These are phyloP conservation scores for Musca vetustissima DNA, from an alignment of 1,140 invertebrate species.

Conservation along the genomic window DNA sequence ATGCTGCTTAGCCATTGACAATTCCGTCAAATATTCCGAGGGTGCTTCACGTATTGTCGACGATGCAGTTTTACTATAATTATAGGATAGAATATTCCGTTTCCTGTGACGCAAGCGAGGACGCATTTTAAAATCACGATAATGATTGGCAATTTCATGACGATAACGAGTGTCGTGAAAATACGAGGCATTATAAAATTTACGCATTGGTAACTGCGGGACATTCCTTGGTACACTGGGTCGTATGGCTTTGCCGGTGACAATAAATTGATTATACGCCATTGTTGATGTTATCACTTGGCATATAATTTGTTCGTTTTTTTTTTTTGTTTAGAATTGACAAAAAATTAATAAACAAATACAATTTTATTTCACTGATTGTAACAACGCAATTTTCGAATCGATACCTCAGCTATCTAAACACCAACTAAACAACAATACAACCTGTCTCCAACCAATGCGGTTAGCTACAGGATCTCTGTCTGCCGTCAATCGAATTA, in stretches of 20 bases:
- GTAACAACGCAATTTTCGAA: not conserved
- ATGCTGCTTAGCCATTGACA: slow-evolving; percentile 42
- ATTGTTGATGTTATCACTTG: no score
- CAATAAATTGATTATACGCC: slow-evolving; percentile 9
- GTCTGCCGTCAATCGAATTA: no score
- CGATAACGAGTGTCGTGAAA: slow-evolving; percentile 41
- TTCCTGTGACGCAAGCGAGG: slow-evolving; percentile 30
- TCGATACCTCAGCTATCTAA: no score
- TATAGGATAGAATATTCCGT: slow-evolving; percentile 1
- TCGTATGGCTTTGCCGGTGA: slow-evolving; percentile 18
- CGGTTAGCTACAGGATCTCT: no score
- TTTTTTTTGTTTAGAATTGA: no score
- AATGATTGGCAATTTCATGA: slow-evolving; percentile 53
- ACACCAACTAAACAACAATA: no score
- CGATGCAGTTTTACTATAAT: slow-evolving; percentile 17
- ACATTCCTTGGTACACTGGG: not conserved
- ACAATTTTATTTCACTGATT: slow-evolving; percentile 9
- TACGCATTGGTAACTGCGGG: slow-evolving; percentile 28
- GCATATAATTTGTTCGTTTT: no score
- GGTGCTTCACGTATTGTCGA: slow-evolving; percentile 5
- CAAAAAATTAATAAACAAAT: no score
- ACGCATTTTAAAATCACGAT: slow-evolving; percentile 46
- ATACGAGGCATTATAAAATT: slow-evolving; percentile 39
- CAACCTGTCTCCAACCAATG: no score
- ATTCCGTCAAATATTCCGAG: slow-evolving; percentile 35